Evolutionary conservation across 1,140 invertebrate species (phyloP).

Genomic region (Periplaneta americana): DNA sequence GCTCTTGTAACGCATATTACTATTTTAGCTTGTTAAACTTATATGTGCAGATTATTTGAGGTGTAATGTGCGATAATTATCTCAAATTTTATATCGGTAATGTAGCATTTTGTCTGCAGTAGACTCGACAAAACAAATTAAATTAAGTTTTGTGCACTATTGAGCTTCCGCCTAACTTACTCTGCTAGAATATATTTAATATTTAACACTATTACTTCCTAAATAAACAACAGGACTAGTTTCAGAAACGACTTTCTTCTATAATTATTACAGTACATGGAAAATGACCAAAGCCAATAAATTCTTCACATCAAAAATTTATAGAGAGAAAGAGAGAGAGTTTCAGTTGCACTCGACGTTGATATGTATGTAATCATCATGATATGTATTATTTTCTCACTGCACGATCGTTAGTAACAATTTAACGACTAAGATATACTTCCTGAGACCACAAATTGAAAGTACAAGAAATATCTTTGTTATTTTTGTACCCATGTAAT

Average conservation of each 20-base stretch:
- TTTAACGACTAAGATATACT: neutral
- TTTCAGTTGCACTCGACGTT: neutral
- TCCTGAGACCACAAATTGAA: slow-evolving; percentile 1
- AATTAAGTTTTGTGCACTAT: neutral
- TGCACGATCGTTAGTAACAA: neutral
- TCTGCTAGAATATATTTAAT: neutral
- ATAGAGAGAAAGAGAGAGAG: neutral
- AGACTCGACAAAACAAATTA: neutral
- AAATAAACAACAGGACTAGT: neutral
- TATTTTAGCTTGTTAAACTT: too few relatives aligned
- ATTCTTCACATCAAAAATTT: neutral
- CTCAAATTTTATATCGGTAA: neutral
- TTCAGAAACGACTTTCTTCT: neutral
- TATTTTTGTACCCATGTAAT: slow-evolving; percentile 1
- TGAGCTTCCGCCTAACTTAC: neutral
- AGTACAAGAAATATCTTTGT: neutral
- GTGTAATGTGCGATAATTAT: too few relatives aligned
- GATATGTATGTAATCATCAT: neutral
- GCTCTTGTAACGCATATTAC: too few relatives aligned
- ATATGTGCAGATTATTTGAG: too few relatives aligned
- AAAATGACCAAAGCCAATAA: neutral
- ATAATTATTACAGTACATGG: neutral
- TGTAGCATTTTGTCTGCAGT: neutral
- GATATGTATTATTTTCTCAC: neutral
- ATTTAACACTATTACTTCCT: neutral